Evolutionary conservation across 2,888 invertebrate species (phyloP).

Genomic region (Eilema griseolum): DNA sequence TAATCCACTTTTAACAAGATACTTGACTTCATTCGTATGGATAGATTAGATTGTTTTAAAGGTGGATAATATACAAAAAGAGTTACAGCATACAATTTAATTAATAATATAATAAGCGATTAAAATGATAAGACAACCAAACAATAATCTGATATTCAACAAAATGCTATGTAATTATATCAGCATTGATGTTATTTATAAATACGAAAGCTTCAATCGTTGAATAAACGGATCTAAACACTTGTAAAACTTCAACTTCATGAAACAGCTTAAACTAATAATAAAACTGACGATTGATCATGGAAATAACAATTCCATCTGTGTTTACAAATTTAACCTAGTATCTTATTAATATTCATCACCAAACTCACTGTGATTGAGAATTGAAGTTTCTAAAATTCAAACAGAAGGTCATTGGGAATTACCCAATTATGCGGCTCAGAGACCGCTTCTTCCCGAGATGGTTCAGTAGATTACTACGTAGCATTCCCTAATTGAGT

Average conservation of each 20-base stretch:
- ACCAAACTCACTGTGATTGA: slow-evolving; percentile 2
- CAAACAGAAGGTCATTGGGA: slow-evolving; percentile 1
- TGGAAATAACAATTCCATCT: not conserved
- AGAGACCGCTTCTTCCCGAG: not conserved
- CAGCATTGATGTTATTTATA: no score
- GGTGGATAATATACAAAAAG: no score
- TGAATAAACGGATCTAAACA: no score
- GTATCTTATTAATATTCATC: slow-evolving; percentile 4
- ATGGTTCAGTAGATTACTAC: not conserved
- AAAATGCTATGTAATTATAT: no score
- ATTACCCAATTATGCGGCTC: not conserved
- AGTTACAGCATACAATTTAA: no score
- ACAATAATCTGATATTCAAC: no score
- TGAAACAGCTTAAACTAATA: not conserved
- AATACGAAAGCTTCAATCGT: no score
- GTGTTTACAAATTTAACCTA: not conserved
- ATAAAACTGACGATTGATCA: not conserved
- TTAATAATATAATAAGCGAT: no score
- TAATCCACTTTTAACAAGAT: not conserved
- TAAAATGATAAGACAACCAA: no score
- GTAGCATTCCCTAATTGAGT: not conserved
- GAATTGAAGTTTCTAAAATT: not conserved
- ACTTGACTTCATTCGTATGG: no score
- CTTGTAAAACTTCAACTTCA: no score
- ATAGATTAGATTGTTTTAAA: no score